Conservation (phyloP, 1,140 invertebrate genomes). For the Caenorhabditis tropicalis region DNA sequence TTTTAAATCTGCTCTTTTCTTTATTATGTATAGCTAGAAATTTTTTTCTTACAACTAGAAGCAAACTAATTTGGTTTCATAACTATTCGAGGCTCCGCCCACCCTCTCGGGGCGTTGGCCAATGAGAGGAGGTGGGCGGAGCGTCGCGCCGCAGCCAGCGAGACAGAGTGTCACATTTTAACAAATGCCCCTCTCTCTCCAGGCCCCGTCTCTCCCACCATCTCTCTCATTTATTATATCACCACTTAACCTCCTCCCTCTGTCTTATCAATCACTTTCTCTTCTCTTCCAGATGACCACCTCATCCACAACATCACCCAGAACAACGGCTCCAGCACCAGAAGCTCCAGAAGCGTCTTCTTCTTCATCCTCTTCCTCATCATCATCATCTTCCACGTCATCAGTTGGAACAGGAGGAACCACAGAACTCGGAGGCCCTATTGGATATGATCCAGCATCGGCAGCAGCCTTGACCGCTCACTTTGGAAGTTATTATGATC, state of each 20-base stretch:
- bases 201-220: background rate
- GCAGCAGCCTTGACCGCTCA: background rate
- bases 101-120: no score
- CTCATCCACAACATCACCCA: background rate
- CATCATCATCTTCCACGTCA: background rate
- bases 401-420: background rate
- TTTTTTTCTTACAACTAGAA: no score
- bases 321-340: background rate
- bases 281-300: constrained; percentile 24
- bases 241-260: background rate
- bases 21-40: no score
- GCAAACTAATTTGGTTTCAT: no score
- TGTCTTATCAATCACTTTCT: constrained; percentile 40
- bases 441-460: background rate
- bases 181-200: background rate
- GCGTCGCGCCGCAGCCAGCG: background rate
- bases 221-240: constrained; percentile 30
- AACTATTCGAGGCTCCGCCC: no score
- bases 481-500: constrained; percentile 23
- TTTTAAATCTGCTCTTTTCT: no score
- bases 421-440: background rate
- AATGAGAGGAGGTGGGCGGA: background rate
- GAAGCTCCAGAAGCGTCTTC: constrained; percentile 9
- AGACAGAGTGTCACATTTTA: constrained; percentile 28
- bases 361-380: background rate